These are phyloP conservation scores for Gymnogyps californianus DNA, from an alignment of 2,113 vertebrate genomes.

Conservation along the genomic window DNA sequence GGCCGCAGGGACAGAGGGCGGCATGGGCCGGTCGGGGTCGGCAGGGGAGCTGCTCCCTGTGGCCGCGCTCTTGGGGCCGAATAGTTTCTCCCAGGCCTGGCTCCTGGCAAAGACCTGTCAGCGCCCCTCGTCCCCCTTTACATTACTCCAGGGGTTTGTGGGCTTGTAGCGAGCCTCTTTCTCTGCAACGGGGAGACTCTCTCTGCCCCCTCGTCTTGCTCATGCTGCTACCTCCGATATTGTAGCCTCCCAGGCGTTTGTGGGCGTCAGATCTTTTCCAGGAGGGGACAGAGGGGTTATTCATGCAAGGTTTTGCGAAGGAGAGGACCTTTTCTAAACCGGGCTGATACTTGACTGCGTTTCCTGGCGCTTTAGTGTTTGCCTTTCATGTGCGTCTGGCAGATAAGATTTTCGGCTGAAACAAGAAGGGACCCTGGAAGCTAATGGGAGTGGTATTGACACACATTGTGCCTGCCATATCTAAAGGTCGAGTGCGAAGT, in stretches of 20 bases:
- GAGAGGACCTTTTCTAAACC: not conserved
- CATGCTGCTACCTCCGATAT: rapidly evolving
- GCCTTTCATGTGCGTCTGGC: rapidly evolving
- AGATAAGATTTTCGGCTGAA: not conserved
- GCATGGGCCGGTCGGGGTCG: not conserved
- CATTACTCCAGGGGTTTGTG: rapidly evolving
- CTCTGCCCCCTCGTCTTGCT: too few relatives aligned
- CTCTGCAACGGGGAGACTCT: too few relatives aligned
- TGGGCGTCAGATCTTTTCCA: rapidly evolving
- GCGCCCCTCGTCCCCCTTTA: rapidly evolving
- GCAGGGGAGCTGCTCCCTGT: not conserved
- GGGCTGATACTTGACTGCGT: not conserved
- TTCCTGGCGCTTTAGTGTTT: not conserved
- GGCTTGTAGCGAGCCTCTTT: not conserved
- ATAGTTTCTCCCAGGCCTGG: rapidly evolving
- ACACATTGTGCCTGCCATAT: rapidly evolving
- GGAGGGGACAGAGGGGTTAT: not conserved
- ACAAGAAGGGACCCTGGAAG: not conserved
- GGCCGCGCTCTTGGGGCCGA: not conserved
- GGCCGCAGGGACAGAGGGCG: not conserved
- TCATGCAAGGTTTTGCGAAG: not conserved
- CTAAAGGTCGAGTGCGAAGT: too few relatives aligned
- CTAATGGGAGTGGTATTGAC: not conserved
- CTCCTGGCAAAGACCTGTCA: not conserved
- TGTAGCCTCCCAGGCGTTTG: not conserved